Conservation (phyloP, 2,797 vertebrate species). For the Hypotaenidia philippensis region DNA sequence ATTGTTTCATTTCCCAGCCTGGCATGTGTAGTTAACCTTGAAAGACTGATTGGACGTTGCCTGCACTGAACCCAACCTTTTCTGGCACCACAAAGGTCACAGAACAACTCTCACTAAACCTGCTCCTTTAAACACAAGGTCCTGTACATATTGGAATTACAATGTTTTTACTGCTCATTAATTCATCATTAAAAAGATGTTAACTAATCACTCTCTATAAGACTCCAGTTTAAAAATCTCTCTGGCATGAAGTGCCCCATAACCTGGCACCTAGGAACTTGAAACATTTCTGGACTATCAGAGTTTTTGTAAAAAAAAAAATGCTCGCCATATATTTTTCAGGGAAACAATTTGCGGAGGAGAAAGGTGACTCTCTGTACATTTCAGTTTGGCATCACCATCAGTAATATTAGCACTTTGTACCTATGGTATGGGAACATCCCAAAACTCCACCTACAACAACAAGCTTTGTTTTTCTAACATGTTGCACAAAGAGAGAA, state of each 20-base stretch:
- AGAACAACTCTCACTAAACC: slow-evolving; percentile 70
- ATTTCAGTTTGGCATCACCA: neutral
- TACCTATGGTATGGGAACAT: neutral
- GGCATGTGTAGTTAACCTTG: slow-evolving; percentile 85
- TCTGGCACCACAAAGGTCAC: slow-evolving; percentile 77
- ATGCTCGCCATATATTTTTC: neutral
- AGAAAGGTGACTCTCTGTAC: neutral
- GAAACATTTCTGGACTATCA: neutral
- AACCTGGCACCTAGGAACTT: slow-evolving; percentile 19
- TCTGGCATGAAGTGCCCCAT: slow-evolving; percentile 26
- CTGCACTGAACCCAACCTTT: slow-evolving; percentile 79
- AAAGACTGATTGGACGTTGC: slow-evolving; percentile 77
- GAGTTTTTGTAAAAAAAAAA: neutral
- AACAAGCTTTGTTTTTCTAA: neutral
- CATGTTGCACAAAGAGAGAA: neutral
- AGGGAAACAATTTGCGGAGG: neutral
- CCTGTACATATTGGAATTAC: slow-evolving; percentile 73
- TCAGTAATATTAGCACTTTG: neutral
- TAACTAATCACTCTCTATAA: slow-evolving; percentile 75
- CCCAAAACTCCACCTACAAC: neutral
- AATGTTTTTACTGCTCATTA: slow-evolving; percentile 78
- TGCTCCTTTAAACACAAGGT: slow-evolving; percentile 69
- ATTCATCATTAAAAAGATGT: slow-evolving; percentile 77
- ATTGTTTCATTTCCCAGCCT: slow-evolving; percentile 84
- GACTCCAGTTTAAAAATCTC: slow-evolving; percentile 49